Percentiles rank a stretch among this genome's conserved stretches.
These are phyloP conservation scores for Mystacides longicornis DNA, from an alignment of 2,888 invertebrate species.

Conservation along the genomic window DNA sequence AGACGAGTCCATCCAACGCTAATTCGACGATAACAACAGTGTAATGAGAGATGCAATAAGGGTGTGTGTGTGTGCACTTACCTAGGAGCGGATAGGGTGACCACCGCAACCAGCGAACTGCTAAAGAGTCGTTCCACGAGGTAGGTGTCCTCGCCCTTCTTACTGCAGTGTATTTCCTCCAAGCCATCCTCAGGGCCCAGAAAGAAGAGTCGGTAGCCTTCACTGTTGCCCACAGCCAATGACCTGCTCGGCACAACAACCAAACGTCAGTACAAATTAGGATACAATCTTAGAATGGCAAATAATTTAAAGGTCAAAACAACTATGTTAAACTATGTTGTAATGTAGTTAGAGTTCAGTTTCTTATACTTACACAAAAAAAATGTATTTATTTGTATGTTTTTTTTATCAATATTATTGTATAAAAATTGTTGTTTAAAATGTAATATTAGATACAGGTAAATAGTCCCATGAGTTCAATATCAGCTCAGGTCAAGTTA, in stretches of 20 bases:
- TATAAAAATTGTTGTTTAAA: too few species aligned
- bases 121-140: conserved; percentile 94
- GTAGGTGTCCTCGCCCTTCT: conserved; percentile 75
- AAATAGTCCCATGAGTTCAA: too few species aligned
- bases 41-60: not conserved
- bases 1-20: not conserved
- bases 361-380: too few species aligned
- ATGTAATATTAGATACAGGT: too few species aligned
- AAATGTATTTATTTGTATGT: too few species aligned
- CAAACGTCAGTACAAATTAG: too few species aligned
- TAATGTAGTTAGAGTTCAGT: too few species aligned
- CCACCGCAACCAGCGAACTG: conserved; percentile 93
- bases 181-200: conserved; percentile 76
- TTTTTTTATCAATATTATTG: too few species aligned
- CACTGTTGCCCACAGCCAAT: conserved; percentile 85
- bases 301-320: too few species aligned
- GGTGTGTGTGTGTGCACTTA: conserved; percentile 30
- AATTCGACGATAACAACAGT: not conserved
- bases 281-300: too few species aligned
- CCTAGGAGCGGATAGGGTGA: conserved; percentile 84
- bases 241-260: conserved; percentile 62
- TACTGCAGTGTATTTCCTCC: conserved; percentile 84
- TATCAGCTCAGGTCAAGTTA: too few species aligned
- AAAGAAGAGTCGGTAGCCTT: conserved; percentile 84
- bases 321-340: too few species aligned